Evolutionary conservation across 1,140 invertebrate genomes (phyloP).

Genomic region (Drosophila subpulchrella): DNA sequence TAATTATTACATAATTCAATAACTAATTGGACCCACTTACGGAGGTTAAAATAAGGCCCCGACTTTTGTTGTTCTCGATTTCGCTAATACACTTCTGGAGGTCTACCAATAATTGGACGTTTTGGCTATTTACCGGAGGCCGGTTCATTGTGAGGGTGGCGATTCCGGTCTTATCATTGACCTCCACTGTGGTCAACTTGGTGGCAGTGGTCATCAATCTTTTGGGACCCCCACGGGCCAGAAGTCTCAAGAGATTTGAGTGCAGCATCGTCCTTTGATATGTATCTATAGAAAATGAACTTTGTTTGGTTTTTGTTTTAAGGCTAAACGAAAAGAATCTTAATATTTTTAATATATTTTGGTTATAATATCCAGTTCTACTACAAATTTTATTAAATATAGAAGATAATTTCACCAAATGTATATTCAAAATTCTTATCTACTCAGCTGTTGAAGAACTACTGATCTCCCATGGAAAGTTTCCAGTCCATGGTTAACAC

Average conservation of each 20-base stretch:
- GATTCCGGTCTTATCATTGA: conserved; percentile 88
- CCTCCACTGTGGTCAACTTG: conserved; percentile 81
- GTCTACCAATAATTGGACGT: conserved; percentile 89
- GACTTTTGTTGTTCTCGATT: conserved; percentile 88
- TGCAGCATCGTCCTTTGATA: conserved; percentile 43
- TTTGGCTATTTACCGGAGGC: conserved; percentile 93
- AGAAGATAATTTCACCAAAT: not conserved
- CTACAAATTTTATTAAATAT: not conserved
- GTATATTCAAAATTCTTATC: conserved; percentile 6
- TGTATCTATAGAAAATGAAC: not conserved
- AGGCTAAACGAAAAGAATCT: not conserved
- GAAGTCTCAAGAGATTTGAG: conserved; percentile 34
- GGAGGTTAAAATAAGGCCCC: conserved; percentile 92
- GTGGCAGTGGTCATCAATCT: conserved; percentile 47
- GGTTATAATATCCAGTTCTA: not conserved
- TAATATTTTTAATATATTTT: not conserved
- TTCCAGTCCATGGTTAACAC: conserved; percentile 6
- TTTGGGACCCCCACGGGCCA: not conserved
- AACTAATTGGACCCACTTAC: conserved; percentile 85
- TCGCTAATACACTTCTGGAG: conserved; percentile 88
- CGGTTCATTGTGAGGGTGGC: conserved; percentile 90
- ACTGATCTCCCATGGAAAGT: conserved; percentile 18
- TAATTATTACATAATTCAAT: not conserved
- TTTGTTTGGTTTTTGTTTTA: conserved; percentile 1
- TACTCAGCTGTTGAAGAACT: not conserved